Base-by-base conservation (phyloP, 2,113 vertebrate species). In the Diadophis punctatus region DNA sequence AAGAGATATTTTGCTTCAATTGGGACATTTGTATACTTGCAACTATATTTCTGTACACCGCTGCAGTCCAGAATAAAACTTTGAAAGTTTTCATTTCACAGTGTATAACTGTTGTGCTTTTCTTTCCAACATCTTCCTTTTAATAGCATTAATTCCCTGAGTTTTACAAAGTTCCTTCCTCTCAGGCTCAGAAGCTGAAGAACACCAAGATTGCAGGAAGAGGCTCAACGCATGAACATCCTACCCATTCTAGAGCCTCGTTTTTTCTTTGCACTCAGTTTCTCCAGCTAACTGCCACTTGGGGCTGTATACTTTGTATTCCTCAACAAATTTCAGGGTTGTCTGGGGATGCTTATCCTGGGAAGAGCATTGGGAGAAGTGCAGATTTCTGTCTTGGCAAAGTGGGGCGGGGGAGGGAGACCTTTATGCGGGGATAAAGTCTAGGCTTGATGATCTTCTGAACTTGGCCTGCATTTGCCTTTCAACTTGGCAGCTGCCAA, bases 41-140 rank as follows among this genome's bases (percentile, higher is more conserved):
- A 98, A 97, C 98, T 99, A 98, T 99, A 99, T 98, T 99, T 98
- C 98, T 99, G 98, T 99, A 98, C 98, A 98, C 97, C 98, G 98
- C 98, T 98, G 98, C 98, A 98, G 98, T 98, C 98, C 97, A 97
- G 98, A 98, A 98, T 98, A 99, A 99, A 98, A 98, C 97, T 68
- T 97, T 93, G 97, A 97, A 98, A 98, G 97, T 98, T 98, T 98
- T 97, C 96, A 97, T 97, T 97, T 97, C 97, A 96, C 93, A 92
- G 95, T 96, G 96, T 91, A 93, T 95, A 27, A 94, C 91, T 90
- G 85, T 85, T 92, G 92, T 93, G 92, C 95, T 95, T 96, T 51
- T 96, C 95, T 94, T 91, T 95, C 63, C 55, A 86, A 27, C 74
- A 22, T 43, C 74, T 80, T 22, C 34, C 74, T 0, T 43, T 23